Conservation (phyloP, 2,888 invertebrate species). For the Aromia moschata region DNA sequence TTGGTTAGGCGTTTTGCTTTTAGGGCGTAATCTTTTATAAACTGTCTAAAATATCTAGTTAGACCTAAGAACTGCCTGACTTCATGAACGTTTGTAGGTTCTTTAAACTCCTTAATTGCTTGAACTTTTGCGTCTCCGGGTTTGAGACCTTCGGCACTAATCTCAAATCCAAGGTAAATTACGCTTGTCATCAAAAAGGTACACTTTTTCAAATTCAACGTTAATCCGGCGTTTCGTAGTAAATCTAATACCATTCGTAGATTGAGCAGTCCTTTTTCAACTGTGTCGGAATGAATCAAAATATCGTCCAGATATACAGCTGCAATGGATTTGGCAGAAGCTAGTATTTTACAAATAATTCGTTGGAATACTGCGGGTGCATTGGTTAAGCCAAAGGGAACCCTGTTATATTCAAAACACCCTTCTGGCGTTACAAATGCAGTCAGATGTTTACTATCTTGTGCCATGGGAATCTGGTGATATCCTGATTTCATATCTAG, state of each 20-base stretch:
- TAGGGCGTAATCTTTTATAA: constrained; percentile 37
- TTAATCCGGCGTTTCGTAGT: no score
- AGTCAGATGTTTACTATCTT: constrained; percentile 48
- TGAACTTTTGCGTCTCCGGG: not conserved
- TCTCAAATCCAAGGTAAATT: constrained; percentile 2
- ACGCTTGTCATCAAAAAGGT: constrained; percentile 5
- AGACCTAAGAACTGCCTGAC: constrained; percentile 42
- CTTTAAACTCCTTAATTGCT: constrained; percentile 45
- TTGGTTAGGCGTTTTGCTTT: constrained; percentile 38
- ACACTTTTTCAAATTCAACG: not conserved
- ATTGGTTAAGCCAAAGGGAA: constrained; percentile 54
- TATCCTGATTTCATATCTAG: constrained; percentile 51
- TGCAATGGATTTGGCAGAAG: constrained; percentile 9
- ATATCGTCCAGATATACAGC: constrained; percentile 9
- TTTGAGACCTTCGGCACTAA: not conserved
- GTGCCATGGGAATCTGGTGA: constrained; percentile 49
- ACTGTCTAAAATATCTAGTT: constrained; percentile 42
- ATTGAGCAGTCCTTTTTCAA: not conserved
- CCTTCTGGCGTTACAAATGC: constrained; percentile 53
- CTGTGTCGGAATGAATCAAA: constrained; percentile 2
- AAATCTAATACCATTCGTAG: not conserved
- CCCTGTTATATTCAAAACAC: constrained; percentile 50
- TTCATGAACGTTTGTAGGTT: constrained; percentile 39
- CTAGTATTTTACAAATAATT: constrained; percentile 10
- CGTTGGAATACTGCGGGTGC: constrained; percentile 5